phyloP scores from a whole-genome alignment of 2,888 invertebrate genomes.

The Caenorhabditis japonica region DNA sequence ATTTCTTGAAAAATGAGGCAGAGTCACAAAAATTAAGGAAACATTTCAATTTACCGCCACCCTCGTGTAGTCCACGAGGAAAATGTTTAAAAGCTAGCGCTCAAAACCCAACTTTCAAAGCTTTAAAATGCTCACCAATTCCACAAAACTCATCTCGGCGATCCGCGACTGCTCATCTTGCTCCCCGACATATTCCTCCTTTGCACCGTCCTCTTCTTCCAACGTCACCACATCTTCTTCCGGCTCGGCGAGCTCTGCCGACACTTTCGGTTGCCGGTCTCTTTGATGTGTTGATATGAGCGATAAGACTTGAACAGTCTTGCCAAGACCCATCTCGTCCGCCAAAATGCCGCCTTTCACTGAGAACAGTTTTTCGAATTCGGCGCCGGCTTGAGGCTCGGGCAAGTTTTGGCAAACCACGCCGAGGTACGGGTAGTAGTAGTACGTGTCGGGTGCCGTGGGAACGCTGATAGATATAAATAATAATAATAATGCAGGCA shows the following conservation, averaged over 20 bases:
- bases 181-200: conserved; percentile 3
- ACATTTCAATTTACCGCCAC: too few species aligned
- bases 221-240: conserved; percentile 5
- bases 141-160: conserved; percentile 16
- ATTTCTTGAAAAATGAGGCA: too few species aligned
- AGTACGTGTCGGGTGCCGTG: background rate
- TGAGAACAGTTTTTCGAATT: background rate
- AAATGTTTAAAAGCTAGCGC: too few species aligned
- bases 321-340: conserved; percentile 88
- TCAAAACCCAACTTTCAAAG: too few species aligned
- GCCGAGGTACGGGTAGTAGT: conserved; percentile 23
- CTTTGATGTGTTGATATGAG: conserved; percentile 78
- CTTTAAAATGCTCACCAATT: conserved; percentile 7
- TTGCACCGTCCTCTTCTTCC: background rate
- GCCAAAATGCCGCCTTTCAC: conserved; percentile 82
- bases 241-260: conserved; percentile 80
- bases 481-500: too few species aligned
- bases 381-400: background rate
- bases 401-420: background rate
- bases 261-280: conserved; percentile 31
- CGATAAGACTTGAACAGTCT: conserved; percentile 85
- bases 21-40: too few species aligned
- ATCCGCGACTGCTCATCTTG: conserved; percentile 12
- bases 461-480: too few species aligned
- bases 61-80: too few species aligned